These are phyloP conservation scores for Phasianus colchicus DNA, from an alignment of 2,113 vertebrate species.

Conservation along the genomic window DNA sequence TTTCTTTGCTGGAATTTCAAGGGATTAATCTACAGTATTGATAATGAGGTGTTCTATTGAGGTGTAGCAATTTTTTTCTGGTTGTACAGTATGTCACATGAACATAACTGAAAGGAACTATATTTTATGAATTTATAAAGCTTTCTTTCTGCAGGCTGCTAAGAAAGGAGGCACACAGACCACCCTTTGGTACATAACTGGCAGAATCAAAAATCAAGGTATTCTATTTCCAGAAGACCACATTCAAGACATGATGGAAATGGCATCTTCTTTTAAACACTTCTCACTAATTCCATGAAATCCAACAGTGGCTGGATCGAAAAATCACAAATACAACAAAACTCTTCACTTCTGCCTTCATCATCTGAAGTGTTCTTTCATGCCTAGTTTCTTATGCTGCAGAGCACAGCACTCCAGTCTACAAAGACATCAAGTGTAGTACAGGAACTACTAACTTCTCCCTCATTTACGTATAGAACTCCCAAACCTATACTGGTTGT, in stretches of 20 bases:
- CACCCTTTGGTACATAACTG: background rate
- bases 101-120: background rate
- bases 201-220: background rate
- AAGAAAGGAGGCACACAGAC: background rate
- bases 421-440: background rate
- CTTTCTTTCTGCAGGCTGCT: background rate
- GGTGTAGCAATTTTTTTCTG: background rate
- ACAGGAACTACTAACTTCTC: slow-evolving; percentile 22
- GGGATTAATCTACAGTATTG: background rate
- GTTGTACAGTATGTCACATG: background rate
- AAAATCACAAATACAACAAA: background rate
- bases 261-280: background rate
- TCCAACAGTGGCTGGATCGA: background rate
- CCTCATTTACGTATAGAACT: background rate
- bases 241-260: background rate
- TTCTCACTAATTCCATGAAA: background rate
- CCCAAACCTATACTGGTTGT: background rate
- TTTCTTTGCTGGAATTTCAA: background rate
- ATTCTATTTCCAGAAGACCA: background rate
- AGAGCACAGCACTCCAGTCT: background rate
- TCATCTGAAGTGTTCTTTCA: background rate
- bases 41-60: background rate
- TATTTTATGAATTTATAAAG: background rate
- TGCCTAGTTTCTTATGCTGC: background rate
- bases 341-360: background rate